Base-by-base conservation (phyloP, 2,797 vertebrate genomes). In the Myoxocephalus aenaeus region DNA sequence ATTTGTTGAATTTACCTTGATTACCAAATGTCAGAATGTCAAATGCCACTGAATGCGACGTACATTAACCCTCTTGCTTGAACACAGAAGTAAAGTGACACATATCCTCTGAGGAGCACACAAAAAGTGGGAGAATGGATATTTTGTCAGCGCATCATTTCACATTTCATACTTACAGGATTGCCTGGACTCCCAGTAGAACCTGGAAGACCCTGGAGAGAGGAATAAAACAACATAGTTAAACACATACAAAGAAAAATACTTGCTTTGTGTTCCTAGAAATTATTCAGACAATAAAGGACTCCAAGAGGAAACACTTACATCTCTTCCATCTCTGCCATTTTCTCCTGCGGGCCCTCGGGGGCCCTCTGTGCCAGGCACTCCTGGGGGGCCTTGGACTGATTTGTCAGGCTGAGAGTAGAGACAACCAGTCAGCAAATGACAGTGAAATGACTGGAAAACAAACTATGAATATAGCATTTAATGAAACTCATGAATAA, bases 261-360 rank as follows among this genome's bases (percentile, higher is more conserved):
- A 48, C 17, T 51, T 36, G 4, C 4, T 65, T 2, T 48, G 7
- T 48, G 17, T 36, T 68, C 34, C 62, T 32, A 54, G 42, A 57
- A 42, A 42, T 29, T 10, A 57, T 25, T 68, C 22, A 50, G 42
- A 38, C 10, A 44, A 22, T 20, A 32, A 29, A 3, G 3, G 6
- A 65, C 6, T 57, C n/a, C n/a, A 22, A 25, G 6, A 48, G 29
- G n/a, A 75, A 76, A 80, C 18, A 73, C 92, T 91, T 90, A 96
- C 96, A 86, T 96, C 95, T 93, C 93, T 91, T 75, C 96, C 96
- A 57, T 95, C 95, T 83, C 93, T 92, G 79, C 96, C 96, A 1
- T 94, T 90, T 71, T 95, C 95, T 91, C 95, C 96, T 14, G 87
- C 6, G 2, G 90, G 53, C 10, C 96, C 96, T 38, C 89, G 82